Percentiles rank a stretch among this genome's conserved stretches.
Conservation (phyloP, 2,888 invertebrate genomes). For the Tolmerus cingulatus region DNA sequence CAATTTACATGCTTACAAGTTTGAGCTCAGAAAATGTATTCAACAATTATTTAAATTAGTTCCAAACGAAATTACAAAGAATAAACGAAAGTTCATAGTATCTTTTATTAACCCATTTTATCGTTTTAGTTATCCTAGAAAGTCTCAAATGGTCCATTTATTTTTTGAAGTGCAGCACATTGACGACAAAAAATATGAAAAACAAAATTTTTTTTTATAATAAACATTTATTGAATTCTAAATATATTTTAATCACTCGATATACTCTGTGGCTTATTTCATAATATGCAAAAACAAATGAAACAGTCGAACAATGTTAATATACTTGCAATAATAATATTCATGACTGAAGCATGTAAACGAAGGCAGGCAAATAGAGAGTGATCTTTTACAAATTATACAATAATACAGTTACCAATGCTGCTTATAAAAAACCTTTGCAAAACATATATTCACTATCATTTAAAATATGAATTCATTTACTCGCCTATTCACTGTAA, state of each 20-base stretch:
- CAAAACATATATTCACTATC: conserved; percentile 14
- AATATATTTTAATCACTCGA: conserved; percentile 7
- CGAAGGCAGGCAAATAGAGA: not conserved
- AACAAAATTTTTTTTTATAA: not conserved
- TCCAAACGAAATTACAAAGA: no score
- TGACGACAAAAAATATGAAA: no score
- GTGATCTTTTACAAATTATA: conserved; percentile 1
- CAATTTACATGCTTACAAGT: no score
- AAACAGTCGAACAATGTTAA: conserved; percentile 18
- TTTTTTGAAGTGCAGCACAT: no score
- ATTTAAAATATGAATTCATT: conserved; percentile 29
- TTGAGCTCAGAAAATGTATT: no score
- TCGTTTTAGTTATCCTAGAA: no score
- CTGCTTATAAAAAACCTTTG: conserved; percentile 15
- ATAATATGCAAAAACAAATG: conserved; percentile 29
- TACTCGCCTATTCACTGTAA: not conserved
- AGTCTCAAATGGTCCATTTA: no score
- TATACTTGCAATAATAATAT: conserved; percentile 8
- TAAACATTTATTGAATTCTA: conserved; percentile 34
- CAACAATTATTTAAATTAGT: no score
- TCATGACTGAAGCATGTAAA: not conserved
- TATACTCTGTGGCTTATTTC: conserved; percentile 25
- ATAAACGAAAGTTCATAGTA: no score
- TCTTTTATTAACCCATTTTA: no score
- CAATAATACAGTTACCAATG: conserved; percentile 5